A percentile compares a stretch with the other conserved stretches of the same genome.
These are phyloP conservation scores for Stenopsyche tienmushanensis DNA, from an alignment of 1,140 invertebrate genomes.

Conservation along the genomic window DNA sequence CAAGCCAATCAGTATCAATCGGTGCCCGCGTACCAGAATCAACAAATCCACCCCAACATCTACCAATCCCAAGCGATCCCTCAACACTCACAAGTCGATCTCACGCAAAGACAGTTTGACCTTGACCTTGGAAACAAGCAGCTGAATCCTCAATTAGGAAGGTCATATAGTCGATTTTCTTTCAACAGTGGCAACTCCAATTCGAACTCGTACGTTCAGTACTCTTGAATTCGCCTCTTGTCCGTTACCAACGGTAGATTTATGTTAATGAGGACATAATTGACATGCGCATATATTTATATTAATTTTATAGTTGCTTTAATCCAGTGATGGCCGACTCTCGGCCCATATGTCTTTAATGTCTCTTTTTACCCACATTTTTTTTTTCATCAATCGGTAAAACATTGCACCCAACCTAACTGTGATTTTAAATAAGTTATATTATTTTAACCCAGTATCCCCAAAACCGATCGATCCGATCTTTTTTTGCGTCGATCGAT, in stretches of 20 bases:
- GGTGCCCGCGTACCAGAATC: constrained; percentile 39
- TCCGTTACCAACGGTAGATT: constrained; percentile 25
- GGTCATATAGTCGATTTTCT: constrained; percentile 30
- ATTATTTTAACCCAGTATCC: too few species aligned
- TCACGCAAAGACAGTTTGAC: constrained; percentile 46
- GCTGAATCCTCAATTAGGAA: not conserved
- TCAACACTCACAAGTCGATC: constrained; percentile 25
- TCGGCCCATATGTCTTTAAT: not conserved
- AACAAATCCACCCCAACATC: constrained; percentile 38
- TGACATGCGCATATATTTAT: constrained; percentile 18
- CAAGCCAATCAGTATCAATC: constrained; percentile 43
- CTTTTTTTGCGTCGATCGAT: too few species aligned
- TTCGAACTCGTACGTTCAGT: constrained; percentile 32
- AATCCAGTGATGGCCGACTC: constrained; percentile 14
- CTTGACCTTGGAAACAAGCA: constrained; percentile 50
- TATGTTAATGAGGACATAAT: constrained; percentile 21
- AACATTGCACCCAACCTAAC: not conserved
- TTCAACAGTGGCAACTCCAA: constrained; percentile 29
- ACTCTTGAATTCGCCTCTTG: constrained; percentile 28
- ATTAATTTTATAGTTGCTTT: constrained; percentile 16
- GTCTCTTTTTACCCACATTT: not conserved
- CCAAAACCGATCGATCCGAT: too few species aligned
- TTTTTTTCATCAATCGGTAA: not conserved
- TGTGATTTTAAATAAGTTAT: not conserved
- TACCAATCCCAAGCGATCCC: constrained; percentile 24